Conservation (phyloP, 2,113 vertebrate genomes). For the Athene cunicularia region DNA sequence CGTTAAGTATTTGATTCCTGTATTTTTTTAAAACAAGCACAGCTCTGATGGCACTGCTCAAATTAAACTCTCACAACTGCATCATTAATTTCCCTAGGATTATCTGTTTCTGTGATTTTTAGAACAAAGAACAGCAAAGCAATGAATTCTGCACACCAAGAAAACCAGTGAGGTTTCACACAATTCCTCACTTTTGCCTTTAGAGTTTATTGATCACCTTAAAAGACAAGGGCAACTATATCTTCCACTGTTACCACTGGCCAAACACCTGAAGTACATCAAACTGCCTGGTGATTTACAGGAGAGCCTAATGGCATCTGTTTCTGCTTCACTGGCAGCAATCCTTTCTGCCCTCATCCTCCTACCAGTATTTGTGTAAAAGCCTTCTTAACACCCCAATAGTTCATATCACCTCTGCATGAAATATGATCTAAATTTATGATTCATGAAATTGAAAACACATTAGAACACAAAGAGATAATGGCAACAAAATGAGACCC, state of each 20-base stretch:
- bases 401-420: background rate
- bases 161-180: background rate
- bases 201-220: background rate
- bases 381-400: background rate
- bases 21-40: background rate
- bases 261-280: background rate
- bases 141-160: background rate
- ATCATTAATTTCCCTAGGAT: background rate
- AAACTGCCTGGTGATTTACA: background rate
- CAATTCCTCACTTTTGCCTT: background rate
- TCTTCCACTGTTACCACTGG: background rate
- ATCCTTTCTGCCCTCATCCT: background rate
- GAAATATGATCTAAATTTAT: constrained; percentile 3
- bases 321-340: background rate
- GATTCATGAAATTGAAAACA: constrained; percentile 10
- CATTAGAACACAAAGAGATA: background rate
- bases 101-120: background rate
- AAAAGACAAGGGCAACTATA: background rate
- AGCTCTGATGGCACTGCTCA: background rate
- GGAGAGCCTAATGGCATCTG: background rate
- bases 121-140: background rate
- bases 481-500: background rate
- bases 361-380: background rate
- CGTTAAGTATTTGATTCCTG: background rate
- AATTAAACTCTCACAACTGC: background rate